phyloP scores from a whole-genome alignment of 1,140 invertebrate genomes.

The Papilio dardanus region DNA sequence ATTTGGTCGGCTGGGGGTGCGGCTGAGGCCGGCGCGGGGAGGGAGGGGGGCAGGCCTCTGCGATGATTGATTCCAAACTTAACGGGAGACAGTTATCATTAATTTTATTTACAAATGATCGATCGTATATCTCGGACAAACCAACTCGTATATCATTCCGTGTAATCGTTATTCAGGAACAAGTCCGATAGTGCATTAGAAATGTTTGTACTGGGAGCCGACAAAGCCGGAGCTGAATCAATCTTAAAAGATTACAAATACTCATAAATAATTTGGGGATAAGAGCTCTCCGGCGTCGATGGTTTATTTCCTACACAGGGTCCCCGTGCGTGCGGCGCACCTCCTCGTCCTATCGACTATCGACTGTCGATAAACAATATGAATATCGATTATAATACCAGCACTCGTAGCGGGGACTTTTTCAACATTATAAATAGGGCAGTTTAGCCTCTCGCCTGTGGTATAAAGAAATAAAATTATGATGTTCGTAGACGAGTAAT shows the following conservation, averaged over 20 bases:
- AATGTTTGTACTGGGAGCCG: conserved; percentile 40
- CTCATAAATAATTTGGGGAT: conserved; percentile 36
- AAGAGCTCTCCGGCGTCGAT: conserved; percentile 26
- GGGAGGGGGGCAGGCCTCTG: conserved; percentile 40
- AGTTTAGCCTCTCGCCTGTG: conserved; percentile 67
- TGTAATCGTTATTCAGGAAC: conserved; percentile 55
- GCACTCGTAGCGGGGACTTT: conserved; percentile 61
- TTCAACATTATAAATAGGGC: conserved; percentile 63
- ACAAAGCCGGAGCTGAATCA: conserved; percentile 13
- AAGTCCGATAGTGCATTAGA: conserved; percentile 50
- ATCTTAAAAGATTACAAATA: conserved; percentile 36
- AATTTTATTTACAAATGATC: conserved; percentile 71
- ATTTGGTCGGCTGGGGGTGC: neutral
- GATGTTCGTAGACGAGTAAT: conserved; percentile 65
- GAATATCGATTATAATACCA: conserved; percentile 69
- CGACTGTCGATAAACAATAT: conserved; percentile 58
- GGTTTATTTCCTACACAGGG: conserved; percentile 43
- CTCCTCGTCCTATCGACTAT: conserved; percentile 16
- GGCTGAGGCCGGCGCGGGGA: neutral
- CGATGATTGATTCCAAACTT: conserved; percentile 69
- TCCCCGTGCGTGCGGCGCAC: neutral
- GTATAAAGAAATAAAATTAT: conserved; percentile 74
- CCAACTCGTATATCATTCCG: conserved; percentile 57
- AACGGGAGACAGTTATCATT: conserved; percentile 64
- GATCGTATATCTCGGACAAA: conserved; percentile 53